Base-by-base conservation (phyloP, 2,113 vertebrate genomes). In the Centrocercus urophasianus region DNA sequence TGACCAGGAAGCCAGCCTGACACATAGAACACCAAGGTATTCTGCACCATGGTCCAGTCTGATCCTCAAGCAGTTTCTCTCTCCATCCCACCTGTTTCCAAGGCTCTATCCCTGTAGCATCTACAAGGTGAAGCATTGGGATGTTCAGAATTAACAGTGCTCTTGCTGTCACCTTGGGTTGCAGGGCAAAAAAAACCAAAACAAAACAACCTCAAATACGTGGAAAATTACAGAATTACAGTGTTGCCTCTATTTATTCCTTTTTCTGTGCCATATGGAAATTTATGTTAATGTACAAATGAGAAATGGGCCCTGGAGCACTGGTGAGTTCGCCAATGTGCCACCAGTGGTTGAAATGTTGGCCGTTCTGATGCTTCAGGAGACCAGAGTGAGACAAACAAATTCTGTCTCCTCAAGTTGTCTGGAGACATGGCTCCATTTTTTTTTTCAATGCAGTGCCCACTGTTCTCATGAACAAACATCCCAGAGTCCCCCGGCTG, bases 221-320 rank as follows among this genome's bases (percentile, higher is more conserved):
- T 25, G 61, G 63, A 90, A 95, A 96, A 90, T 76, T 52, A 84
- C 65, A 86, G 30, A 95, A 74, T 86, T 52, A 64, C 60, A 82
- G 94, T 72, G 38, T 75, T 78, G 64, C 71, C 78, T 95, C 92
- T 92, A 72, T 93, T 96, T 96, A 92, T 87, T 94, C 91, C 52
- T 89, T 94, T 87, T 79, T 91, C 57, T n/a, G n/a, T 18, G 69
- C 52, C 74, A 89, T 54, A 96, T 96, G 97, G 87, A 97, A 97
- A 97, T 97, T 96, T 97, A 97, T 97, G 97, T 85, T 96, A 97
- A 97, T 96, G 91, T 8, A 48, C 79, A 91, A 87, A 96, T 93
- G 95, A 97, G 92, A 91, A 94, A 80, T 70, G 92, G 70, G 32
- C 83, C 77, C 82, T 20, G 72, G 91, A 93, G 87, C 79, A 69